Evolutionary conservation across 1,140 invertebrate genomes (phyloP).

Genomic region (Eueides isabella): DNA sequence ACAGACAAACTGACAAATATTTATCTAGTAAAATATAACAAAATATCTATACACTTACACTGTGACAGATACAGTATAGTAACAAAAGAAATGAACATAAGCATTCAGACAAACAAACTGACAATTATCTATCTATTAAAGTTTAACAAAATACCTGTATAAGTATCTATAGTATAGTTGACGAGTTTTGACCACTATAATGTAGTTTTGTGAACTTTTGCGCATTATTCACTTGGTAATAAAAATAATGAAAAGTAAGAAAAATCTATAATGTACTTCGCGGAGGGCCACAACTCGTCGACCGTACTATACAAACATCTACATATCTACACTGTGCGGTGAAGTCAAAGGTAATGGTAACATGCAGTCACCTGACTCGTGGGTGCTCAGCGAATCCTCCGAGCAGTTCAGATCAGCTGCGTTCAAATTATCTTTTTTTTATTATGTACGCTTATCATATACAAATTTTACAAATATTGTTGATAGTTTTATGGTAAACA

Average conservation of each 20-base stretch:
- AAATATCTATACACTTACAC: constrained; percentile 23
- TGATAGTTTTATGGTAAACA: neutral
- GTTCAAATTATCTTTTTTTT: constrained; percentile 56
- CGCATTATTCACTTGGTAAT: too few relatives aligned
- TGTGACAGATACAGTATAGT: too few relatives aligned
- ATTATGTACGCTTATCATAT: constrained; percentile 31
- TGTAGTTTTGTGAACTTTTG: too few relatives aligned
- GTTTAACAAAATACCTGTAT: constrained; percentile 43
- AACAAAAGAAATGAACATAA: constrained; percentile 39
- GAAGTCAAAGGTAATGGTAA: constrained; percentile 42
- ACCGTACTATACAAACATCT: neutral
- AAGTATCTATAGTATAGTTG: neutral
- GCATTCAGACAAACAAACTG: constrained; percentile 33
- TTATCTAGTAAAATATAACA: constrained; percentile 67
- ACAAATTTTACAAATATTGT: constrained; percentile 9
- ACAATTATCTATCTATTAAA: constrained; percentile 55
- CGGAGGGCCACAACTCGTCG: too few relatives aligned
- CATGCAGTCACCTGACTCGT: constrained; percentile 88
- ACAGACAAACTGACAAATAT: constrained; percentile 33
- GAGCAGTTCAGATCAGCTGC: constrained; percentile 90
- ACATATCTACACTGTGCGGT: constrained; percentile 39
- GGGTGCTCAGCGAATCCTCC: constrained; percentile 88
- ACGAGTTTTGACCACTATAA: too few relatives aligned
- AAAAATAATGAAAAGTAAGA: too few relatives aligned
- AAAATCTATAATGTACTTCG: too few relatives aligned